These are phyloP conservation scores for Drosophila fuyamai DNA, from an alignment of 1,140 invertebrate genomes.

Conservation along the genomic window DNA sequence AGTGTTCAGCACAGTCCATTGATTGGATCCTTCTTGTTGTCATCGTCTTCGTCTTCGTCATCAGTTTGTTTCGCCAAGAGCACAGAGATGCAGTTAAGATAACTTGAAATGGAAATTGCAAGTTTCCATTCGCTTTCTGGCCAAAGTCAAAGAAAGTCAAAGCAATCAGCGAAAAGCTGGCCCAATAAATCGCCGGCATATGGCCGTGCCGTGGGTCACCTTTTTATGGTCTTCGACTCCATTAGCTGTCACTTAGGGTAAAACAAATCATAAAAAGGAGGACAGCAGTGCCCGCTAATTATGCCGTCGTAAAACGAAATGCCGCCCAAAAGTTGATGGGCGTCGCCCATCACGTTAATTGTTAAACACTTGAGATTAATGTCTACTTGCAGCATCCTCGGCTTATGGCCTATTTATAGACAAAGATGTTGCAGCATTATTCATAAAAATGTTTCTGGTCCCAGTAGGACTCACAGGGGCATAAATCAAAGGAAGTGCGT, in stretches of 20 bases:
- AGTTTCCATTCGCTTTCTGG: not conserved
- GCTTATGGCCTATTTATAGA: conserved; percentile 71
- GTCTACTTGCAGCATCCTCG: conserved; percentile 20
- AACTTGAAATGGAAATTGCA: conserved; percentile 1
- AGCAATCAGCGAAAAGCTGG: conserved; percentile 40
- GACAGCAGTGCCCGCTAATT: conserved; percentile 52
- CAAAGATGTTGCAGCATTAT: conserved; percentile 63
- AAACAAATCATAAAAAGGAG: conserved; percentile 69
- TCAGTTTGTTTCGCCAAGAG: conserved; percentile 17
- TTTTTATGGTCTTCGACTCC: conserved; percentile 59
- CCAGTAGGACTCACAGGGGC: conserved; percentile 39
- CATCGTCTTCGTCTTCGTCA: conserved; percentile 14
- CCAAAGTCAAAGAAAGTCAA: conserved; percentile 40
- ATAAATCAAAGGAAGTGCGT: conserved; percentile 54
- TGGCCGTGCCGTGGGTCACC: conserved; percentile 37
- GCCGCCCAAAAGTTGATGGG: conserved; percentile 28
- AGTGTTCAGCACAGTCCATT: conserved; percentile 30
- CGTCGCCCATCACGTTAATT: conserved; percentile 57
- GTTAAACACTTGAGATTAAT: conserved; percentile 75
- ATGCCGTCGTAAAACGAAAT: conserved; percentile 62
- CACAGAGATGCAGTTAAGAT: conserved; percentile 5
- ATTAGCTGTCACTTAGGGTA: conserved; percentile 71
- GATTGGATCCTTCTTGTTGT: conserved; percentile 41
- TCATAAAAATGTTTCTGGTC: conserved; percentile 66
- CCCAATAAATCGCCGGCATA: conserved; percentile 45